A percentile compares a stretch with the other conserved stretches of the same genome.
Conservation (phyloP, 2,113 vertebrate genomes). For the Sisor rabdophorus region DNA sequence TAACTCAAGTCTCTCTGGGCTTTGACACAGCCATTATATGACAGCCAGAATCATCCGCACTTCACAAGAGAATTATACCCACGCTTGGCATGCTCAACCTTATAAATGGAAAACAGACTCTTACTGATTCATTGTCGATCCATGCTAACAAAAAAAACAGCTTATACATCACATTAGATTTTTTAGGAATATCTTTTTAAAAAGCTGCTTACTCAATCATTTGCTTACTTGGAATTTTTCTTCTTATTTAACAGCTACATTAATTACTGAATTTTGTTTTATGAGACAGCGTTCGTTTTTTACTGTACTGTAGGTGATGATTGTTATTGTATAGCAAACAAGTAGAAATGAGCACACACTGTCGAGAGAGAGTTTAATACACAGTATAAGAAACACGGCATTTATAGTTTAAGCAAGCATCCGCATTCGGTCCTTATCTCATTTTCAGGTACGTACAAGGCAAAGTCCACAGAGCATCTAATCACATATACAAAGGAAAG, state of each 20-base stretch:
- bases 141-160: constrained; percentile 31
- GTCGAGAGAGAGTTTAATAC: background rate
- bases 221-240: background rate
- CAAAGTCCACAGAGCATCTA: constrained; percentile 8
- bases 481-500: background rate
- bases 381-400: background rate
- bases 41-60: background rate
- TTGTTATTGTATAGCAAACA: background rate
- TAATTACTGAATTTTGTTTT: background rate
- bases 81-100: background rate
- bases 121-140: background rate
- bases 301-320: background rate
- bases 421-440: background rate
- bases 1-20: background rate
- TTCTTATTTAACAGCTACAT: background rate
- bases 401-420: no score
- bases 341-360: background rate
- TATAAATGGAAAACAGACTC: background rate
- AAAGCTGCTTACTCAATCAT: background rate
- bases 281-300: background rate
- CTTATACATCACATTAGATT: constrained; percentile 17
- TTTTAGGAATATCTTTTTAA: background rate
- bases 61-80: background rate
- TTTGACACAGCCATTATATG: background rate
- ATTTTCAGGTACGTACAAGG: background rate